Conservation (phyloP, 53 echinoderm and acorn worm genomes). For the Apostichopus leukothele region DNA sequence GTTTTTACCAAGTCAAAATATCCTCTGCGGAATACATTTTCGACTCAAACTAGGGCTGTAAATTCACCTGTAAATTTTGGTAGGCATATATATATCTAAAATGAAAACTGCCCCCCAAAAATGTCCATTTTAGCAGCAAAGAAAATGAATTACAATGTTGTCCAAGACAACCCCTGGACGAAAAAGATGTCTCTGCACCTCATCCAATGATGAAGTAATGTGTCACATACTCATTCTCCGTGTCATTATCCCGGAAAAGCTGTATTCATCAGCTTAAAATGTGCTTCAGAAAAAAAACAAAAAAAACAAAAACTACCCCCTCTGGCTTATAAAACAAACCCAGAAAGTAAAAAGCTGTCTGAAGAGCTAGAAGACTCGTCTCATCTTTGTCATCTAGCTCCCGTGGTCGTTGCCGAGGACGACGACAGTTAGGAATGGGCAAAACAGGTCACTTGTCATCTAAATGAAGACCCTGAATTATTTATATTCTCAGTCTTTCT, state of each 20-base stretch:
- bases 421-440: background rate
- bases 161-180: too few relatives aligned
- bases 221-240: background rate
- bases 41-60: too few relatives aligned
- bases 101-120: too few relatives aligned
- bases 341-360: background rate
- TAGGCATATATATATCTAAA: too few relatives aligned
- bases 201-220: too few relatives aligned
- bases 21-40: too few relatives aligned
- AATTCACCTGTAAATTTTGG: too few relatives aligned
- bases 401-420: too few relatives aligned
- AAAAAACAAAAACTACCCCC: background rate
- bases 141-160: background rate
- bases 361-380: background rate
- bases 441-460: slow-evolving; percentile 34
- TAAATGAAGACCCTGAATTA: slow-evolving; percentile 30
- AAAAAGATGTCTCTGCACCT: too few relatives aligned
- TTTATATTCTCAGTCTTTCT: background rate
- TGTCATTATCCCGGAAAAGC: background rate
- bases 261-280: slow-evolving; percentile 18
- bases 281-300: background rate
- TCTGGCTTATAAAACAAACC: background rate
- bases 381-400: background rate
- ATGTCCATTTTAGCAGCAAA: background rate
- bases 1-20: too few relatives aligned